These are phyloP conservation scores for Temnothorax longispinosus DNA, from an alignment of 1,140 invertebrate genomes.

Conservation along the genomic window DNA sequence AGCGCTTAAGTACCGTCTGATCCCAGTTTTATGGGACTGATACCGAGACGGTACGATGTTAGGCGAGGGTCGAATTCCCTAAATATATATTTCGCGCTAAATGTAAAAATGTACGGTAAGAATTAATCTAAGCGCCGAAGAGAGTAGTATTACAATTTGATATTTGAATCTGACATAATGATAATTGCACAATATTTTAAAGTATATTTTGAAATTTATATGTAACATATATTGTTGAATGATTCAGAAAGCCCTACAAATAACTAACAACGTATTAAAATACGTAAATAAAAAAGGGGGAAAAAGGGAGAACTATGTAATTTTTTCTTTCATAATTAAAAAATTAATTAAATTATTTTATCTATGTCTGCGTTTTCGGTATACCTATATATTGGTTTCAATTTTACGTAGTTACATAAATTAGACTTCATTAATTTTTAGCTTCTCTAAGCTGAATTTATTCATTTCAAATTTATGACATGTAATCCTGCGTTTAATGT, in stretches of 20 bases:
- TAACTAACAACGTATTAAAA: neutral
- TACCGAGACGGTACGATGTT: neutral
- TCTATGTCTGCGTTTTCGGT: neutral
- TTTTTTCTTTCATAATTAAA: neutral
- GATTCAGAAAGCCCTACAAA: neutral
- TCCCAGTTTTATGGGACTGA: neutral
- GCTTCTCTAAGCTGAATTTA: neutral
- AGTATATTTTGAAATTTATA: neutral
- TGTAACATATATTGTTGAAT: neutral
- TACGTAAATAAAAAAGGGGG: neutral
- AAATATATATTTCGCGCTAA: neutral
- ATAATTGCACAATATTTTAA: neutral
- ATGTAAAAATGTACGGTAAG: neutral
- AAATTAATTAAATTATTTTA: neutral
- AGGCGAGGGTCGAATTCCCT: neutral
- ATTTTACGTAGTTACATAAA: neutral
- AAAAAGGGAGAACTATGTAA: neutral
- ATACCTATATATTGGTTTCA: neutral
- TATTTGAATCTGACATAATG: neutral
- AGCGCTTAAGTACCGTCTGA: neutral
- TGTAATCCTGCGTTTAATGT: neutral
- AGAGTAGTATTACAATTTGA: neutral
- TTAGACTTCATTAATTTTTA: neutral
- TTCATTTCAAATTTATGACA: neutral
- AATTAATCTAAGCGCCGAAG: neutral